These are phyloP conservation scores for Tiliacea citrago DNA, from an alignment of 2,888 invertebrate species.

Conservation along the genomic window DNA sequence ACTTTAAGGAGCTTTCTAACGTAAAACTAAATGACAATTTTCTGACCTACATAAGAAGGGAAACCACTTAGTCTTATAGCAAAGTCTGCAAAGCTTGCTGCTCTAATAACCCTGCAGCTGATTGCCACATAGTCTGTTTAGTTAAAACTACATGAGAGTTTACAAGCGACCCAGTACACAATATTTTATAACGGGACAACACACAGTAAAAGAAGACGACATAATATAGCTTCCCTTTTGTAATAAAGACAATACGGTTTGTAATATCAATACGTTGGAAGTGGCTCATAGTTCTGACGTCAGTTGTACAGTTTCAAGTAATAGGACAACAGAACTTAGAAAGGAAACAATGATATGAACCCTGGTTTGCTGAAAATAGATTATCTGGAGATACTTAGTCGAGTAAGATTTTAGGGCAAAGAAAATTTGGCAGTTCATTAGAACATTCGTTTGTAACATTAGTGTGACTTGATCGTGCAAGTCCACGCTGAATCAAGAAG, in stretches of 20 bases:
- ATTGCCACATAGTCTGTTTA: neutral
- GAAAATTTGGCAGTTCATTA: neutral
- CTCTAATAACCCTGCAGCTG: constrained; percentile 5
- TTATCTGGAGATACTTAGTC: too few species aligned
- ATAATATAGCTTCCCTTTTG: constrained; percentile 25
- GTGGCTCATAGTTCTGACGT: constrained; percentile 9
- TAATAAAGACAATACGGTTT: constrained; percentile 42
- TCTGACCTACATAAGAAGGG: constrained; percentile 1
- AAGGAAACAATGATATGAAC: neutral
- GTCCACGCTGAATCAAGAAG: too few species aligned
- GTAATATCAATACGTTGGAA: constrained; percentile 16
- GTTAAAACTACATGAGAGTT: neutral
- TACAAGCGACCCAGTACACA: constrained; percentile 5
- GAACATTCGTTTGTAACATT: neutral
- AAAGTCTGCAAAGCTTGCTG: neutral
- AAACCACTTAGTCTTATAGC: constrained; percentile 1
- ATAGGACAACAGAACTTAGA: neutral
- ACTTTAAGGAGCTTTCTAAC: constrained; percentile 6
- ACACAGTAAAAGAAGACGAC: constrained; percentile 7
- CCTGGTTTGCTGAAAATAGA: neutral
- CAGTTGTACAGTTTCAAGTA: constrained; percentile 7
- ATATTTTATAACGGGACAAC: constrained; percentile 18
- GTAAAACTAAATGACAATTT: constrained; percentile 13
- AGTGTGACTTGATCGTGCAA: neutral
- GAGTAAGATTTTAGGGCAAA: neutral